Percentiles rank a stretch among this genome's conserved stretches.
phyloP scores from a whole-genome alignment of 2,113 vertebrate species.

The Rhinolophus sinicus region DNA sequence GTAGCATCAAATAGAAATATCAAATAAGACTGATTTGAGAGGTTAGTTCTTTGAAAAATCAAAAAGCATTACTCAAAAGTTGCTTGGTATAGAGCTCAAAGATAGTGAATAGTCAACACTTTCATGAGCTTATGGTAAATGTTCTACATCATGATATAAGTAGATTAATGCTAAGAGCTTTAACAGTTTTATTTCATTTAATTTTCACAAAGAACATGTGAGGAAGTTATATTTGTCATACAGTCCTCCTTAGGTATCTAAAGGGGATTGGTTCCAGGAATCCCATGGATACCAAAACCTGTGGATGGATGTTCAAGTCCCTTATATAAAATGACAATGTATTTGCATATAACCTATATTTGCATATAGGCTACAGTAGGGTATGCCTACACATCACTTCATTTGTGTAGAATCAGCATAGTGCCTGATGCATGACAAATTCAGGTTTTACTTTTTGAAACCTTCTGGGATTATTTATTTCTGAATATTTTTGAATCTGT shows the following conservation, averaged over 20 bases:
- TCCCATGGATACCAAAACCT: background rate
- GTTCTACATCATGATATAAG: background rate
- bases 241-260: too few species aligned
- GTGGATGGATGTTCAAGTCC: background rate
- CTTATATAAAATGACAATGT: background rate
- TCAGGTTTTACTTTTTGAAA: background rate
- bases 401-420: background rate
- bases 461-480: background rate
- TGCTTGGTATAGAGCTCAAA: background rate
- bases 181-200: background rate
- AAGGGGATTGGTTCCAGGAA: background rate
- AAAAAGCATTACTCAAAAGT: constrained; percentile 17
- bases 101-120: background rate
- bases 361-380: background rate
- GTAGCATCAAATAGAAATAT: background rate
- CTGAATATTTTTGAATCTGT: background rate
- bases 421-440: too few species aligned
- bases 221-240: background rate
- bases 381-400: background rate
- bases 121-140: background rate
- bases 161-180: background rate
- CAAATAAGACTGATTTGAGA: background rate
- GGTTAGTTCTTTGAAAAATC: background rate
- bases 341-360: background rate
- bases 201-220: background rate